Base-by-base conservation (phyloP, 1,140 invertebrate species). In the Eupeodes corollae region DNA sequence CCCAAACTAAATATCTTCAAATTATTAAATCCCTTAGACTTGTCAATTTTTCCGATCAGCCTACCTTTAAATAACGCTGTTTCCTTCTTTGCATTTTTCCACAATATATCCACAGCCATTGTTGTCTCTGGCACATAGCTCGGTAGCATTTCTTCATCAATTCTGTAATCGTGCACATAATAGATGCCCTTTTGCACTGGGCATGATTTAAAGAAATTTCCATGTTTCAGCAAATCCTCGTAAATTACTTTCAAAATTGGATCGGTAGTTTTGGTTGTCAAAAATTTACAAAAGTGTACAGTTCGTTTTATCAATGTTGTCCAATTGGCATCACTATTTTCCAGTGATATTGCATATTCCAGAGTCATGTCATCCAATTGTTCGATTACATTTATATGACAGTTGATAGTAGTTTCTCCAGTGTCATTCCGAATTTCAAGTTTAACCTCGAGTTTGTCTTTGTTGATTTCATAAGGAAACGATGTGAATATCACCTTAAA, bases 1-100 rank as follows among this genome's bases (percentile, higher is more conserved):
- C 63, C 63, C 52, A 66, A 44, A 35, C 63, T 66, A 31, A 66
- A 66, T 46, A 58, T 54, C 49, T 66, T 66, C 0, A 66, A 48
- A 48, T 66, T 66, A 43, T 66, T 62, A 19, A 66, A 66, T 1
- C 63, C 63, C 42, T 66, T 66, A 8, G 63, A 63, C 15, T 66
- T 66, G 44, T 66, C 63, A 13, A 66, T 51, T 6, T 54, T 57
- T 5, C 63, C 63, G 38, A 46, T 46, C 5, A 66, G 33, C 13
- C 30, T 21, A 9, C 53, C 54, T 12, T 53, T 47, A 10, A 58
- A 52, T 16, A 66, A 38, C 40, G 35, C 15, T 5, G 47, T 47
- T 16, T 41, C 38, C 13, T 59, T 58, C 16, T 33, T 38, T 0
- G 47, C 16, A 35, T 34, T 52, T 8, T n/a, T 34, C 3, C 60